A percentile compares a stretch with the other conserved stretches of the same genome.
Evolutionary conservation across 2,888 invertebrate species (phyloP).

Genomic region (Agrilus mali): DNA sequence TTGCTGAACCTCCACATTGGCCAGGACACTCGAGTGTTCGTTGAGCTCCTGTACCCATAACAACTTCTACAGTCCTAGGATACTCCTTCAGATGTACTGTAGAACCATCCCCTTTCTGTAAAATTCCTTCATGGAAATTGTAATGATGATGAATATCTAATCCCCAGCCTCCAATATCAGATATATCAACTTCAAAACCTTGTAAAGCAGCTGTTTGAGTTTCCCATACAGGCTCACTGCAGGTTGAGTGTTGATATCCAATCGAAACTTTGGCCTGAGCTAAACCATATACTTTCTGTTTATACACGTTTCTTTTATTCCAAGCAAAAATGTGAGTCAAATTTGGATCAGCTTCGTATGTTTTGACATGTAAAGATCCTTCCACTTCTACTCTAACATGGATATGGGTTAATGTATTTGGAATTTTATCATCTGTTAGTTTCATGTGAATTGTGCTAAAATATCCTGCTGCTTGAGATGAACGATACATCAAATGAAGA

Average conservation of each 20-base stretch:
- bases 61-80: slow-evolving; percentile 78
- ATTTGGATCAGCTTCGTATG: slow-evolving; percentile 93
- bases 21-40: slow-evolving; percentile 77
- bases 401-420: slow-evolving; percentile 71
- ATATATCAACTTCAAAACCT: slow-evolving; percentile 93
- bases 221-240: slow-evolving; percentile 84
- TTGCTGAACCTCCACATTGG: slow-evolving; percentile 73
- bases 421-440: slow-evolving; percentile 68
- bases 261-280: slow-evolving; percentile 81
- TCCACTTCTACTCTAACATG: slow-evolving; percentile 89
- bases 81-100: slow-evolving; percentile 88
- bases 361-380: slow-evolving; percentile 81
- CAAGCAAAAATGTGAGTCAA: slow-evolving; percentile 93
- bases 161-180: slow-evolving; percentile 96
- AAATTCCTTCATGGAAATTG: slow-evolving; percentile 94
- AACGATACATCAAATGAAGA: slow-evolving; percentile 88
- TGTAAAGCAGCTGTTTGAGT: slow-evolving; percentile 86
- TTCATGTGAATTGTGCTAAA: slow-evolving; percentile 86
- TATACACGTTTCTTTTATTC: slow-evolving; percentile 96
- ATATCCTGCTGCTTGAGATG: slow-evolving; percentile 89
- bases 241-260: slow-evolving; percentile 88
- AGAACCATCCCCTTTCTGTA: slow-evolving; percentile 93
- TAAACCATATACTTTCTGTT: slow-evolving; percentile 86
- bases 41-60: slow-evolving; percentile 86
- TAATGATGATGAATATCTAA: slow-evolving; percentile 97